Evolutionary conservation across 2,888 invertebrate species (phyloP), one percentile per base, ranked within the genome.

Genomic region (Cancer borealis): DNA sequence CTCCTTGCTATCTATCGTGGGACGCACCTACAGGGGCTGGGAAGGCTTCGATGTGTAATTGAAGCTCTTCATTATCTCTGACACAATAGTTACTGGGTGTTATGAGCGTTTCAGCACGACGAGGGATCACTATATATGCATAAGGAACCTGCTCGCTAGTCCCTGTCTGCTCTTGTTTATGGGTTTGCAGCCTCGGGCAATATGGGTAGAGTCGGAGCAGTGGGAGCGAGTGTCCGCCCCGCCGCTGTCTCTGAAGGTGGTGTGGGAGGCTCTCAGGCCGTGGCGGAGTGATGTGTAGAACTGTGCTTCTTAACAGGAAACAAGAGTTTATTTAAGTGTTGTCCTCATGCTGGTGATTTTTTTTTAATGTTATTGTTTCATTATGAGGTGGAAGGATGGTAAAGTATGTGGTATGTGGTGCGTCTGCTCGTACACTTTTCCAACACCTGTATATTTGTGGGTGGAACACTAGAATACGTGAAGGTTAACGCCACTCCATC

Each of bases 21-120:
- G 66, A 66, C 66, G 66, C 66, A 66, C 17, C n/a, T 66, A 79
- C 79, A 30, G 30, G 79, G 26, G 30, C 79, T 30, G 79, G 30
- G 30, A 30, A 79, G 30, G 79, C 79, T 79, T 79, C 79, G 30
- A 30, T 79, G 79, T 79, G 79, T 79, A 30, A 79, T 79, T 79
- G 79, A 79, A 79, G 30, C 79, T 79, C 79, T 79, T 79, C 79
- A 79, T 79, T 79, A 79, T 30, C 79, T 79, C 30, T 79, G 79
- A 79, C 79, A 79, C 79, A 79, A 79, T 79, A 79, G 79, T 79
- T 79, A 30, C 79, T 30, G 79, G 79, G 30, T 79, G 30, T 79
- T 79, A 79, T 79, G 79, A 79, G 79, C 79, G 30, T 30, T 30
- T 79, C 79, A 30, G 79, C 79, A 26, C 30, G 66, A n/a, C 66